Evolutionary conservation across 2,113 vertebrate species (phyloP).

Genomic region (Gorsachius goisagi): DNA sequence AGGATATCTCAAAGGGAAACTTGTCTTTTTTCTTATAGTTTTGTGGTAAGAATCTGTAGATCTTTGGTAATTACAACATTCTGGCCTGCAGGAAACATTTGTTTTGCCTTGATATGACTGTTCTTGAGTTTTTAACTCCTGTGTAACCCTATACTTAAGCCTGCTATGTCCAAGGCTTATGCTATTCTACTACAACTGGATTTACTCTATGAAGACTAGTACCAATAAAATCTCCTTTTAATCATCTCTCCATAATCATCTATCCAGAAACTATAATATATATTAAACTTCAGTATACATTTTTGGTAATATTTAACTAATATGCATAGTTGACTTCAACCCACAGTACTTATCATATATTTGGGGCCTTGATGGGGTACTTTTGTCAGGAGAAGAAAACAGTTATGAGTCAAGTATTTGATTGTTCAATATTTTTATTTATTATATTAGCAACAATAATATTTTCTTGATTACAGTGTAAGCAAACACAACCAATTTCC

Average conservation of each 20-base stretch:
- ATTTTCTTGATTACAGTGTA: not conserved
- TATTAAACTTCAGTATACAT: not conserved
- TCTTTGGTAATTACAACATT: not conserved
- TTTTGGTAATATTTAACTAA: not conserved
- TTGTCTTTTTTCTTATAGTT: not conserved
- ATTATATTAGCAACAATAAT: not conserved
- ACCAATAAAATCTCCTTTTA: not conserved
- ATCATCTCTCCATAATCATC: not conserved
- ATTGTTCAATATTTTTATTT: not conserved
- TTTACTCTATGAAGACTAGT: not conserved
- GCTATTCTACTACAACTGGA: not conserved
- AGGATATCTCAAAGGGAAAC: not conserved
- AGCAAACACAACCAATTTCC: not conserved
- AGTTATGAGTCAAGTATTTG: not conserved
- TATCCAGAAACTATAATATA: not conserved
- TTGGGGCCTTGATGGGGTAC: not conserved
- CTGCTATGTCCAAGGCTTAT: not conserved
- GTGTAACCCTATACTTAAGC: not conserved
- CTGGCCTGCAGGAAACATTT: not conserved
- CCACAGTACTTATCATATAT: fast-evolving
- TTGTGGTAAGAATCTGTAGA: not conserved
- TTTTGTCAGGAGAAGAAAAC: not conserved
- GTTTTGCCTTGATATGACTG: not conserved
- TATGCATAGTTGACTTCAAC: not conserved
- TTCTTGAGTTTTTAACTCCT: not conserved